These are phyloP conservation scores for Sphenodon punctatus DNA, from an alignment of 2,797 vertebrate genomes.

Conservation along the genomic window DNA sequence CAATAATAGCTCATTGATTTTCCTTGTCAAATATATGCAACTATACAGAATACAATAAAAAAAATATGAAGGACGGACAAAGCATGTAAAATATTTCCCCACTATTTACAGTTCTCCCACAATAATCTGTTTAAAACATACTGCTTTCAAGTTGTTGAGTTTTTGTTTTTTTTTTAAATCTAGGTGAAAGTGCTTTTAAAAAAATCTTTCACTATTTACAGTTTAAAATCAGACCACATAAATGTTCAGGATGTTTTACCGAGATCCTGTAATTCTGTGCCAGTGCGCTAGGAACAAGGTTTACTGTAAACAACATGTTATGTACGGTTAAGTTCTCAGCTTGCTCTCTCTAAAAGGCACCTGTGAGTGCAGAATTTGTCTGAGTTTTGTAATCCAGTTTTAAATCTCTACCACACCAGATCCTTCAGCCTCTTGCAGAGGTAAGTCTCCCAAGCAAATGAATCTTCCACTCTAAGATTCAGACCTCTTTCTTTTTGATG, in stretches of 20 bases:
- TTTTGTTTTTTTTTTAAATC: slow-evolving; percentile 92
- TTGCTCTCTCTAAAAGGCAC: slow-evolving; percentile 74
- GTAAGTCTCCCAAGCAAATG: background rate
- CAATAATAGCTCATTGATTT: slow-evolving; percentile 73
- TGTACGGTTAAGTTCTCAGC: slow-evolving; percentile 48
- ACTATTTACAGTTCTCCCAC: slow-evolving; percentile 84
- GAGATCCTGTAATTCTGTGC: slow-evolving; percentile 56
- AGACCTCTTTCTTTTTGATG: background rate
- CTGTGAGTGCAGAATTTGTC: slow-evolving; percentile 69
- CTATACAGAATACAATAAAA: slow-evolving; percentile 74
- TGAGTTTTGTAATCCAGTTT: slow-evolving; percentile 29
- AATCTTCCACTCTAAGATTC: background rate
- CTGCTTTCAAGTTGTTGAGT: slow-evolving; percentile 66
- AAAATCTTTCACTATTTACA: slow-evolving; percentile 97
- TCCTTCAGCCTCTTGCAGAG: background rate
- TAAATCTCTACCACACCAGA: background rate
- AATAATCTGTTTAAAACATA: slow-evolving; percentile 77
- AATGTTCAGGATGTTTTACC: slow-evolving; percentile 68
- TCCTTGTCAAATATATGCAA: slow-evolving; percentile 74
- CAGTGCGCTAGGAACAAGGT: slow-evolving; percentile 59
- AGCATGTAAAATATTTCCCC: slow-evolving; percentile 82
- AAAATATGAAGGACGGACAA: slow-evolving; percentile 78
- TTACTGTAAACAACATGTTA: slow-evolving; percentile 75
- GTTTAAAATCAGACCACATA: slow-evolving; percentile 81
- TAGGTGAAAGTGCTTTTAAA: slow-evolving; percentile 99